These are phyloP conservation scores for Ursus arctos DNA, from an alignment of 2,113 vertebrate genomes.

Conservation along the genomic window DNA sequence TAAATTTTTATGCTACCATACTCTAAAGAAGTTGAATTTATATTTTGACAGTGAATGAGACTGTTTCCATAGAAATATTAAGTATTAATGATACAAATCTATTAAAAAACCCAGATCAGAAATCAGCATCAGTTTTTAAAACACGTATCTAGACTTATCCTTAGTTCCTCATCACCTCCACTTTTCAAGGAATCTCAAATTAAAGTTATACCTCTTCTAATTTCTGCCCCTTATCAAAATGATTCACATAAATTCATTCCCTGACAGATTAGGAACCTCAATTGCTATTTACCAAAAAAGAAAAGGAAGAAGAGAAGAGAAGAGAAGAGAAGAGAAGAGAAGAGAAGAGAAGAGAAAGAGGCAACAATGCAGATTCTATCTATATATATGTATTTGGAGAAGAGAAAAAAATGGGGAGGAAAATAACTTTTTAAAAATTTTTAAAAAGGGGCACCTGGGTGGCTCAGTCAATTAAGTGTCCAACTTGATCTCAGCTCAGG, in stretches of 20 bases:
- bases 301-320: too few species aligned
- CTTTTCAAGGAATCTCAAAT: constrained; percentile 55
- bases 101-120: not conserved
- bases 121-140: constrained; percentile 30
- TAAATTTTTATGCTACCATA: not conserved
- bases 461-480: not conserved
- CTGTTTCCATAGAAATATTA: not conserved
- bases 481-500: not conserved
- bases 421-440: not conserved
- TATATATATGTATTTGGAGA: not conserved
- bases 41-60: not conserved
- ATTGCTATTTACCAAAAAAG: not conserved
- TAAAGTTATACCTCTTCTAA: constrained; percentile 2
- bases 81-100: not conserved
- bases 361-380: not conserved
- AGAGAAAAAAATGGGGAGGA: not conserved
- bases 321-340: too few species aligned
- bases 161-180: constrained; percentile 35
- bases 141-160: not conserved
- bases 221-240: not conserved
- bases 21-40: not conserved
- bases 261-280: constrained; percentile 19
- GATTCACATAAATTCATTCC: not conserved
- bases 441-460: not conserved
- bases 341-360: too few species aligned